Conservation (phyloP, 2,888 invertebrate species). For the Hyppa rectilinea region DNA sequence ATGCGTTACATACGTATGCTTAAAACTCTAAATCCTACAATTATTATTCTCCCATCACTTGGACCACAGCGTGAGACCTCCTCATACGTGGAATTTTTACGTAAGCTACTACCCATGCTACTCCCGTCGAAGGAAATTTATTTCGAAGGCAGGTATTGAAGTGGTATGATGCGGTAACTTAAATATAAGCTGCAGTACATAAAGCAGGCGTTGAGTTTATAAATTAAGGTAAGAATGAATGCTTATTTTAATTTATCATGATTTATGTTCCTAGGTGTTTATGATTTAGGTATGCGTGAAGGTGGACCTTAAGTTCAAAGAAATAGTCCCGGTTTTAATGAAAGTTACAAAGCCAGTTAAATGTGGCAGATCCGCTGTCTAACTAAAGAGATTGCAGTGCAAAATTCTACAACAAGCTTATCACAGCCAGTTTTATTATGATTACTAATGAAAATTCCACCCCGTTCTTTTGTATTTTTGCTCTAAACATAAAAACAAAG, state of each 20-base stretch:
- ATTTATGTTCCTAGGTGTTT: conserved; percentile 17
- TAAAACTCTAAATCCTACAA: too few relatives aligned
- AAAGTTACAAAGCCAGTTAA: conserved; percentile 4
- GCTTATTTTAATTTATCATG: not conserved
- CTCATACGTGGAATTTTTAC: conserved; percentile 89
- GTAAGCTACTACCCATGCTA: conserved; percentile 77
- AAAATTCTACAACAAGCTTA: conserved; percentile 49
- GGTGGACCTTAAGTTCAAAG: not conserved
- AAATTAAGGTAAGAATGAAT: conserved; percentile 31
- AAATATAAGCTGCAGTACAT: conserved; percentile 43
- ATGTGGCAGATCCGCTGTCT: conserved; percentile 7
- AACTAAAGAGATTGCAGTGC: conserved; percentile 35
- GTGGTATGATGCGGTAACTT: conserved; percentile 73
- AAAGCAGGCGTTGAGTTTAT: conserved; percentile 38
- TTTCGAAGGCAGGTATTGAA: conserved; percentile 81
- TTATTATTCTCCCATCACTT: conserved; percentile 53
- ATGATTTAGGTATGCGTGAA: not conserved
- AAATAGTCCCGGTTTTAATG: not conserved
- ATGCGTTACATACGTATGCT: too few relatives aligned
- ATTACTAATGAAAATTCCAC: conserved; percentile 65
- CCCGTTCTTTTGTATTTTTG: conserved; percentile 64
- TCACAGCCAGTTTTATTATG: conserved; percentile 63
- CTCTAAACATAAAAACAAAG: conserved; percentile 65
- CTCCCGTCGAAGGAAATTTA: conserved; percentile 83
- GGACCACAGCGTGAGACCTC: conserved; percentile 70